A percentile compares a stretch with the other conserved stretches of the same genome.
Evolutionary conservation across 53 echinoderm and acorn worm species (phyloP).

Genomic region (Echinometra lucunter): DNA sequence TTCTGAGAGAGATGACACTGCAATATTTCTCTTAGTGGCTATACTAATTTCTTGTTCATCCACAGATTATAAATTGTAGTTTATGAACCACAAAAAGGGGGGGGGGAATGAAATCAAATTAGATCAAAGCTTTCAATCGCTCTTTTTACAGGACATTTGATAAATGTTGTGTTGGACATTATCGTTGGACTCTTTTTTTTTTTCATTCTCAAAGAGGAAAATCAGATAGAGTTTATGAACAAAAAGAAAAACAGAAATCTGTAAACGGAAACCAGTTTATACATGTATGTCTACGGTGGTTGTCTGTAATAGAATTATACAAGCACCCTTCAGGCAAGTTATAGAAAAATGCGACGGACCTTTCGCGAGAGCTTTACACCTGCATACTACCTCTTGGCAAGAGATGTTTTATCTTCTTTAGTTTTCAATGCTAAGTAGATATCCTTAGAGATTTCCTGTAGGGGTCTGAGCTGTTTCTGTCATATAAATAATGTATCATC

Average conservation of each 20-base stretch:
- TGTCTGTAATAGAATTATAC: slow-evolving; percentile 22
- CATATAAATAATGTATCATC: slow-evolving; percentile 17
- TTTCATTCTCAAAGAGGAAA: background rate
- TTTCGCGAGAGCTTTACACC: slow-evolving; percentile 7
- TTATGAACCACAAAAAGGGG: no score
- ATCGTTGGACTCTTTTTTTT: background rate
- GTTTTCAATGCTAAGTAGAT: slow-evolving; percentile 1
- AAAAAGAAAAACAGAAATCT: background rate
- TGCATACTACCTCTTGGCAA: slow-evolving; percentile 30
- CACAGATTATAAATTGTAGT: no score
- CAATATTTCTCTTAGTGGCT: no score
- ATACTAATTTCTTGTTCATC: no score
- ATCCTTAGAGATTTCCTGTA: slow-evolving; percentile 13
- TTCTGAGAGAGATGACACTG: no score
- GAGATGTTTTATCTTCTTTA: background rate
- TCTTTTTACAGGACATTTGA: background rate
- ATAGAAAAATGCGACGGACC: slow-evolving; percentile 16
- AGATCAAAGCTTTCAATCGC: no score
- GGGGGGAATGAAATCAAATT: no score
- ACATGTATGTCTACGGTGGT: slow-evolving; percentile 1
- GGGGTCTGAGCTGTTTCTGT: slow-evolving; percentile 11
- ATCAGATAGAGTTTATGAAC: background rate
- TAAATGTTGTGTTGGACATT: no score
- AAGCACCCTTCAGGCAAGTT: background rate
- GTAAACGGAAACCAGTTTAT: slow-evolving; percentile 10